Evolutionary conservation across 23 tunicate species (phyloP).

Genomic region (Diplosoma virens): DNA sequence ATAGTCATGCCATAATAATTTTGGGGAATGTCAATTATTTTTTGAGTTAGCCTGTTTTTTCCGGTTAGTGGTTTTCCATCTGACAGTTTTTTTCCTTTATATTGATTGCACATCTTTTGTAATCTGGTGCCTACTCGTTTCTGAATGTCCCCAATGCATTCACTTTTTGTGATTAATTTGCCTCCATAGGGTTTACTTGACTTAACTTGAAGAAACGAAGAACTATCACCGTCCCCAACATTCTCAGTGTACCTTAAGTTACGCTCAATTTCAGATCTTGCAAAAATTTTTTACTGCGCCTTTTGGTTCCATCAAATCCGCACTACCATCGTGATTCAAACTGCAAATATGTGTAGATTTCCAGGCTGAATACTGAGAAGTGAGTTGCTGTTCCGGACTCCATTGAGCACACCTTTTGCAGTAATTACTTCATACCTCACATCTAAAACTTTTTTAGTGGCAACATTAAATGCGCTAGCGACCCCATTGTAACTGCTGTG

Average conservation of each 20-base stretch:
- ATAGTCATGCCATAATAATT: slow-evolving; percentile 1
- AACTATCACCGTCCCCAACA: slow-evolving; percentile 5
- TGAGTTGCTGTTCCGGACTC: background rate
- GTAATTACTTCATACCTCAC: too few relatives aligned
- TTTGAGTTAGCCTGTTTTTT: slow-evolving; percentile 5
- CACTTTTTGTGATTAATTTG: background rate
- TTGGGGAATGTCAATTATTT: slow-evolving; percentile 9
- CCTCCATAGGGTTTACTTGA: background rate
- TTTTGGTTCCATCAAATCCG: background rate
- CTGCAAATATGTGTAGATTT: background rate
- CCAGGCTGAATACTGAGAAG: background rate
- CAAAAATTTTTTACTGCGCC: background rate
- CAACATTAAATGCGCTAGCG: background rate
- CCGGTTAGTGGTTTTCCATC: slow-evolving; percentile 14
- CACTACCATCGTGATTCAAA: slow-evolving; percentile 19
- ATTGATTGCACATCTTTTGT: background rate
- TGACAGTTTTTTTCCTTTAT: slow-evolving; percentile 7
- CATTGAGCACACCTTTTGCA: background rate
- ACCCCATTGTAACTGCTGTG: slow-evolving; percentile 3
- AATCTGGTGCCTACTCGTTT: background rate
- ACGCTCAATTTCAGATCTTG: background rate
- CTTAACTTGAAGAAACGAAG: background rate
- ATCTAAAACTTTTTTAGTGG: background rate
- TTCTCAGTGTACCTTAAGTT: background rate
- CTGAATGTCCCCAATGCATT: slow-evolving; percentile 5